These are phyloP conservation scores for Eupithecia vulgata DNA, from an alignment of 2,888 invertebrate species.

Conservation along the genomic window DNA sequence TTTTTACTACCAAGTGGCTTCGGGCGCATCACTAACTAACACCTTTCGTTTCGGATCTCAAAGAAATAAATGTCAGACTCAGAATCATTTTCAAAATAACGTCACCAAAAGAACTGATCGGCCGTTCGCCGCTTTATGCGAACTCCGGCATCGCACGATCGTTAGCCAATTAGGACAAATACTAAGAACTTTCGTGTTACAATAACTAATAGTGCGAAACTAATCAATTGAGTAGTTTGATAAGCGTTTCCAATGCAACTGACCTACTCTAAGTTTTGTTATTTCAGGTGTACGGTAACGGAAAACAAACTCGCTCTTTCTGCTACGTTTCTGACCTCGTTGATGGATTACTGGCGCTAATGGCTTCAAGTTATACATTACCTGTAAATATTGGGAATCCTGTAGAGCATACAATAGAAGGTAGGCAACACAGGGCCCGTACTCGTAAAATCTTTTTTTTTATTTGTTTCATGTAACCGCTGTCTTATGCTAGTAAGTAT, in stretches of 20 bases:
- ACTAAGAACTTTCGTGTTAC: too few relatives aligned
- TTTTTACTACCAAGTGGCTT: too few relatives aligned
- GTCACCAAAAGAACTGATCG: too few relatives aligned
- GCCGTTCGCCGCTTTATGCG: too few relatives aligned
- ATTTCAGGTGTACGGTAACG: constrained; percentile 90
- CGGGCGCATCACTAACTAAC: too few relatives aligned
- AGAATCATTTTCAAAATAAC: too few relatives aligned
- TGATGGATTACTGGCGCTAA: constrained; percentile 95
- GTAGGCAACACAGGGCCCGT: constrained; percentile 62
- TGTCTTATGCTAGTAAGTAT: not conserved
- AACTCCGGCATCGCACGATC: too few relatives aligned
- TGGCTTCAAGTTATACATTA: constrained; percentile 96
- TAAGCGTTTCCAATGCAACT: constrained; percentile 2
- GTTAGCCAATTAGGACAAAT: too few relatives aligned
- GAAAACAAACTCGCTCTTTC: constrained; percentile 97
- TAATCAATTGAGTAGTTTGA: not conserved
- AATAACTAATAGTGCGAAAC: too few relatives aligned
- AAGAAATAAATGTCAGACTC: too few relatives aligned
- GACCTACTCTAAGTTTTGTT: not conserved
- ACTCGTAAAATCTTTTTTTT: not conserved
- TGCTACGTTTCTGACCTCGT: constrained; percentile 99
- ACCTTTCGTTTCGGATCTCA: too few relatives aligned
- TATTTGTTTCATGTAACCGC: not conserved
- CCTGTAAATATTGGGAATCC: constrained; percentile 99
- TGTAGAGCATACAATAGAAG: constrained; percentile 97